These are phyloP conservation scores for Gallinago stenura DNA, from an alignment of 2,797 vertebrate species.

Conservation along the genomic window DNA sequence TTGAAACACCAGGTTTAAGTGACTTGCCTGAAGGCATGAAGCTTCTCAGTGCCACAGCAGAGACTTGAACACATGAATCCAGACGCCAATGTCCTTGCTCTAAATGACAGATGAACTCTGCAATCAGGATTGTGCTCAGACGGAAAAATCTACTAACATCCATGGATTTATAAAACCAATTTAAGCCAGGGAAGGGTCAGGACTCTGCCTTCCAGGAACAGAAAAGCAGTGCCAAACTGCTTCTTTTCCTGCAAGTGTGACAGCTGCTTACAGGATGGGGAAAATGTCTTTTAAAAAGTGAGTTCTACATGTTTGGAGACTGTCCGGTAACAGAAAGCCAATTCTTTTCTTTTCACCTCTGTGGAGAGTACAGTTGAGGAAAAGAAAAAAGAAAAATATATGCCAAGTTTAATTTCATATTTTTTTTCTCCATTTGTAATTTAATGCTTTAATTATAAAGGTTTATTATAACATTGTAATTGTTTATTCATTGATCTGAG, in stretches of 20 bases:
- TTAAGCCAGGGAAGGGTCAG: neutral
- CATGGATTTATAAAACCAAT: neutral
- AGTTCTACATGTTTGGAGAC: neutral
- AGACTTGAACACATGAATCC: neutral
- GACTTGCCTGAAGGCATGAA: conserved; percentile 37
- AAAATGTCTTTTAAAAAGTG: neutral
- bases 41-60: neutral
- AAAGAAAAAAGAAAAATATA: neutral
- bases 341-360: neutral
- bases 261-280: neutral
- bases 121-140: neutral
- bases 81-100: neutral
- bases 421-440: neutral
- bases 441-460: neutral
- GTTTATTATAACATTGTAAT: conserved; percentile 7
- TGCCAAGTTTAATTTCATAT: neutral
- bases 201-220: neutral
- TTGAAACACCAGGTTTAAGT: conserved; percentile 1
- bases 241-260: neutral
- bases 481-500: neutral
- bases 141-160: neutral
- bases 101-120: conserved; percentile 18
- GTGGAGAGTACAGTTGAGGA: neutral
- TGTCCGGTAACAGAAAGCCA: neutral
- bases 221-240: neutral